phyloP scores from a whole-genome alignment of 2,888 invertebrate genomes.

The Busseola fusca region DNA sequence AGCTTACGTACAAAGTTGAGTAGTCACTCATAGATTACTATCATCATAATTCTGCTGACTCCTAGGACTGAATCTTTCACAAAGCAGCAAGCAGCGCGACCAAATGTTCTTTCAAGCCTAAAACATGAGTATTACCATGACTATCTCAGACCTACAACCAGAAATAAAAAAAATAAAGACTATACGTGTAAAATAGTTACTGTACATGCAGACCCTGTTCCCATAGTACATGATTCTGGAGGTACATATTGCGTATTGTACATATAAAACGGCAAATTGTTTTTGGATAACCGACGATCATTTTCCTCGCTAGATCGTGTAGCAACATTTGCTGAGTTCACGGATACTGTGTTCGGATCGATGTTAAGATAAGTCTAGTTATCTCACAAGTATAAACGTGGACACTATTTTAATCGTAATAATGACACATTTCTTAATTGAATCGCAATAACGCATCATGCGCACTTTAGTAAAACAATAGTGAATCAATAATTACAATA shows the following conservation, averaged over 20 bases:
- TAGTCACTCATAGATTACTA: not conserved
- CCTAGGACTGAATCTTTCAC: not conserved
- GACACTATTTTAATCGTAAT: slow-evolving; percentile 4
- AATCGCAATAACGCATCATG: slow-evolving; percentile 35
- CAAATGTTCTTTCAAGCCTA: not conserved
- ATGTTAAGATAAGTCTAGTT: not conserved
- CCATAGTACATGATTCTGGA: too few relatives aligned
- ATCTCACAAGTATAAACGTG: slow-evolving; percentile 42
- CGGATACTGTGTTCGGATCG: not conserved
- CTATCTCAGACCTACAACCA: not conserved
- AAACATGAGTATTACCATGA: not conserved
- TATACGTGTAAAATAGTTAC: too few relatives aligned
- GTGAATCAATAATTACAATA: slow-evolving; percentile 19
- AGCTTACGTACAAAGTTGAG: not conserved
- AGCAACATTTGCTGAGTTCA: not conserved
- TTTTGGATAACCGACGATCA: not conserved
- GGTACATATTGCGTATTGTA: too few relatives aligned
- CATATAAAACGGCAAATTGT: not conserved
- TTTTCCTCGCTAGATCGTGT: too few relatives aligned
- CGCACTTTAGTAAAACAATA: slow-evolving; percentile 31
- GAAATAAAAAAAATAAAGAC: too few relatives aligned
- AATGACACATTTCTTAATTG: slow-evolving; percentile 28
- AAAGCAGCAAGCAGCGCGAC: too few relatives aligned
- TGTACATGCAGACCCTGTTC: too few relatives aligned
- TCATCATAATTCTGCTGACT: not conserved